phyloP scores from a whole-genome alignment of 2,888 invertebrate species.

The Drosophila stalkeri region DNA sequence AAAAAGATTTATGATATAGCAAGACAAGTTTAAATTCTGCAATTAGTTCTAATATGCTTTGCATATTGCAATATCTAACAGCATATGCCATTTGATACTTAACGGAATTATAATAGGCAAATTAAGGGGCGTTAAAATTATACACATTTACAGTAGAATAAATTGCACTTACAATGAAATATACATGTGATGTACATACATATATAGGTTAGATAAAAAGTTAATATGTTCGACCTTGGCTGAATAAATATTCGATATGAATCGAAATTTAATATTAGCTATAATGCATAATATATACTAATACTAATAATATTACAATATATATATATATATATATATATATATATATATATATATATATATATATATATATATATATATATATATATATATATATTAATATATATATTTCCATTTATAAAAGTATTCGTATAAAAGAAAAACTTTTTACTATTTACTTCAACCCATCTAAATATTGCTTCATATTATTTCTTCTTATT shows the following conservation, averaged over 20 bases:
- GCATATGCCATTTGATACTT: background rate
- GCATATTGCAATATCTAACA: background rate
- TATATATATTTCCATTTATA: no score
- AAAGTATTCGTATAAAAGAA: no score
- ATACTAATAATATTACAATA: no score
- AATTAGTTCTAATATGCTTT: no score
- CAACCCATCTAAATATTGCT: no score
- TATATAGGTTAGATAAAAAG: background rate
- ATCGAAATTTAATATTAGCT: background rate
- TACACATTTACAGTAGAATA: background rate
- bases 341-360: no score
- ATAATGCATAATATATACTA: background rate
- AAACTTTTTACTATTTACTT: background rate
- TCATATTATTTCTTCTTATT: background rate
- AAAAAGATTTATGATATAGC: background rate
- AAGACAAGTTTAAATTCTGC: background rate
- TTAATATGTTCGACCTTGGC: background rate
- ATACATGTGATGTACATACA: no score
- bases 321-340: no score
- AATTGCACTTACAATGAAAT: background rate
- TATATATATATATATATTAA: no score
- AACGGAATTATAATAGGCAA: background rate
- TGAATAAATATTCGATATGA: background rate
- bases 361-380: no score
- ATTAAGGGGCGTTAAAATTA: constrained; percentile 4